Evolutionary conservation across 2,797 vertebrate genomes (phyloP).

Genomic region (Bovichtus diacanthus): DNA sequence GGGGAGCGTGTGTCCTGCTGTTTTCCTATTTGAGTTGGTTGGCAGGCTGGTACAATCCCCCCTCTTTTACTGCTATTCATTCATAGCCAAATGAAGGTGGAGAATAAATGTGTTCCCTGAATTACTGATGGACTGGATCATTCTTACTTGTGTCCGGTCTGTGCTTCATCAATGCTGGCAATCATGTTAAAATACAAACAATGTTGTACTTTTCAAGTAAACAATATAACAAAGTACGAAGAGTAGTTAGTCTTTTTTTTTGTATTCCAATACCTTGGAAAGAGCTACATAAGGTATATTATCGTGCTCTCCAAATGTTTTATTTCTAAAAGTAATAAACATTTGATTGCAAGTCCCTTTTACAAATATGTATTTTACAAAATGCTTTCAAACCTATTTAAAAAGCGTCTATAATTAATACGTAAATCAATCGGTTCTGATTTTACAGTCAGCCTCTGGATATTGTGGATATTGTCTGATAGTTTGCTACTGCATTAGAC

Average conservation of each 20-base stretch:
- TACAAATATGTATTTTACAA: not conserved
- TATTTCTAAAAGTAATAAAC: not conserved
- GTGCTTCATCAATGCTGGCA: conserved; percentile 48
- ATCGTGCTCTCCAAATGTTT: not conserved
- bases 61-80: conserved; percentile 76
- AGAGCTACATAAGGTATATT: not conserved
- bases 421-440: not conserved
- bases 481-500: not conserved
- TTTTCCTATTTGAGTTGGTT: conserved; percentile 81
- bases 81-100: conserved; percentile 70
- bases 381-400: not conserved
- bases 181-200: conserved; percentile 41
- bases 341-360: not conserved
- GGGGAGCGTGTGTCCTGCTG: conserved; percentile 77
- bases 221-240: conserved; percentile 11
- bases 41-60: conserved; percentile 68
- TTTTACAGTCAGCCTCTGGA: not conserved
- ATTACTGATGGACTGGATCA: conserved; percentile 62
- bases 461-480: not conserved
- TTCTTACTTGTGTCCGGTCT: conserved; percentile 54
- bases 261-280: not conserved
- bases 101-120: conserved; percentile 70
- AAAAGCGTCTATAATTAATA: not conserved
- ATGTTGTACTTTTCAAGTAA: conserved; percentile 26
- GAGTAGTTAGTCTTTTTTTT: not conserved